Base-by-base conservation (phyloP, 2,888 invertebrate genomes). In the Lasius platythorax region DNA sequence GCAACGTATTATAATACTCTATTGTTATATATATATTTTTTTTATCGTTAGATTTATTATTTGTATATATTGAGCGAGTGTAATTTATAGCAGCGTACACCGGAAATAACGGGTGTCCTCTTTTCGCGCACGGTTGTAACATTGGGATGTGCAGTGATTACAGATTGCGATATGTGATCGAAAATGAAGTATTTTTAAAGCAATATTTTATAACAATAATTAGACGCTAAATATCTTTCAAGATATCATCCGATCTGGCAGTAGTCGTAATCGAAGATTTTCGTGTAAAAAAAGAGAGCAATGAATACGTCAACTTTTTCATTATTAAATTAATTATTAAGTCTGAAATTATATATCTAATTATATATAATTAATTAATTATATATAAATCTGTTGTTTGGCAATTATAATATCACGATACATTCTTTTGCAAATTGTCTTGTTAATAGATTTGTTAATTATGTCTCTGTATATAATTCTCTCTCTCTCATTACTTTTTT, bases 151-250 rank as follows among this genome's bases (percentile, higher is more conserved):
- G 8, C 30, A 33, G 15, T n/a, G 46, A 40, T 58, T 33, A 30
- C 23, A 33, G 12, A 40, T 53, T 40, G 53, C 28, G 28, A 68
- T 37, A 5, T 43, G 37, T 67, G 68, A 64, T 61, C 33, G 43
- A 79, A 18, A 72, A 46, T 61, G 43, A 79, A 79, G 12, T 79
- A 79, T 79, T 72, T 79, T 72, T 79, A 72, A 79, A 79, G 58
- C 43, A 72, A 79, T 79, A 79, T 79, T 79, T 72, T 79, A 72
- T 79, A 72, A 72, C 28, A 11, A 28, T 15, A 43, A 70, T 79
- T 79, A 72, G 18, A 33, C 18, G 23, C 18, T 58, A 79, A 72
- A 79, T 72, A 72, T 58, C 58, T 46, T 46, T 46, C 33, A 23
- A 70, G 23, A 79, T 33, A 72, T 33, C 30, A 72, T 33, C 30